Conservation (phyloP, 2,113 vertebrate species). For the Seriola dumerili region DNA sequence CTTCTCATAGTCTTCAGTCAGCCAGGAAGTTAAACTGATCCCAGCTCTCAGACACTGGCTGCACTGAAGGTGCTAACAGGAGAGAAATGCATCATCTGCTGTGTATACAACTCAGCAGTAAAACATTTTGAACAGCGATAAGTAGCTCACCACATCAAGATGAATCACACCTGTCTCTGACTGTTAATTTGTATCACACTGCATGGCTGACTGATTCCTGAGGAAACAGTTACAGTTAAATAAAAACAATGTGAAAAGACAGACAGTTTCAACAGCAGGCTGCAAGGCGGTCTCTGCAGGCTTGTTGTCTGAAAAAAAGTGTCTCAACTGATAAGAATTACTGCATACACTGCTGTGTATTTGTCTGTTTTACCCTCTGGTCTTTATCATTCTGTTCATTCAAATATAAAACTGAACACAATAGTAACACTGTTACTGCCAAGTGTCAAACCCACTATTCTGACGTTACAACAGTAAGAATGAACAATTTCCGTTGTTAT, state of each 20-base stretch:
- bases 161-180: constrained; percentile 28
- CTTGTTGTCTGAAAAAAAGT: not conserved
- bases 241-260: not conserved
- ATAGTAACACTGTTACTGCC: not conserved
- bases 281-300: constrained; percentile 3
- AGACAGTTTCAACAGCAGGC: not conserved
- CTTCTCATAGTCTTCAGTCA: not conserved
- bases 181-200: constrained; percentile 30
- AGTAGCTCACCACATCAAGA: constrained; percentile 21
- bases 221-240: constrained; percentile 26
- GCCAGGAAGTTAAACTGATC: not conserved
- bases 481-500: not conserved
- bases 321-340: not conserved
- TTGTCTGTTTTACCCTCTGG: not conserved
- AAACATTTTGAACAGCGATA: not conserved
- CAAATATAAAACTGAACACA: not conserved
- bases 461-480: not conserved
- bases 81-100: constrained; percentile 7
- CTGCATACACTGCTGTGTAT: not conserved
- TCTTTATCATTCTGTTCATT: not conserved
- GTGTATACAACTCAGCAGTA: not conserved
- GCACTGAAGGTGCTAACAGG: not conserved
- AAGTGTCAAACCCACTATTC: not conserved
- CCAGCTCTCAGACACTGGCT: not conserved
- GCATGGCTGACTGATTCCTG: constrained; percentile 19